phyloP scores from a whole-genome alignment of 2,797 vertebrate species.

The Propithecus perrieri region DNA sequence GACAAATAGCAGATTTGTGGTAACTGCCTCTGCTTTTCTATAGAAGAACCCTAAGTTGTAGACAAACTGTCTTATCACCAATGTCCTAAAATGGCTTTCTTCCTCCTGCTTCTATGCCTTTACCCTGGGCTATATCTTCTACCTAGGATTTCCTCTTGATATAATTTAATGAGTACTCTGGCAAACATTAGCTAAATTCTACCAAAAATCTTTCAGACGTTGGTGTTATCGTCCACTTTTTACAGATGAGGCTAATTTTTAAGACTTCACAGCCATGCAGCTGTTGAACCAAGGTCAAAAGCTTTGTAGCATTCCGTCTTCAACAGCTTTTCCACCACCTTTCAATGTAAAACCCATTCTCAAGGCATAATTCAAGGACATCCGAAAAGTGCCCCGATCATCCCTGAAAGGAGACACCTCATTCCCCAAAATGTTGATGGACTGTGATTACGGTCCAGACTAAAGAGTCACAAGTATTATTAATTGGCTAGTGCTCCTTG shows the following conservation, averaged over 20 bases:
- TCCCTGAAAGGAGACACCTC: neutral
- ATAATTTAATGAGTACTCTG: neutral
- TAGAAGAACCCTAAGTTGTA: neutral
- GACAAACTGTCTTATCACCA: neutral
- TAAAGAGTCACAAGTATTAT: neutral
- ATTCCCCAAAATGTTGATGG: neutral
- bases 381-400: neutral
- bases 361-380: neutral
- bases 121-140: neutral
- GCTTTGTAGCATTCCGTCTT: neutral
- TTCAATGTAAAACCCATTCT: neutral
- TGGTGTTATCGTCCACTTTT: neutral
- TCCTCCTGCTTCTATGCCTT: neutral
- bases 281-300: neutral
- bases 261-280: neutral
- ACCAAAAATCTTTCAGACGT: neutral
- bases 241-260: neutral
- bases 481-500: neutral
- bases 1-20: neutral
- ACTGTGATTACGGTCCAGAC: neutral
- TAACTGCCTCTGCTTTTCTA: neutral
- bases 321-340: neutral
- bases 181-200: neutral
- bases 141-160: neutral
- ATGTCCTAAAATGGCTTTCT: neutral